Evolutionary conservation across 2,113 vertebrate species (phyloP).

Genomic region (Hippocampus comes): DNA sequence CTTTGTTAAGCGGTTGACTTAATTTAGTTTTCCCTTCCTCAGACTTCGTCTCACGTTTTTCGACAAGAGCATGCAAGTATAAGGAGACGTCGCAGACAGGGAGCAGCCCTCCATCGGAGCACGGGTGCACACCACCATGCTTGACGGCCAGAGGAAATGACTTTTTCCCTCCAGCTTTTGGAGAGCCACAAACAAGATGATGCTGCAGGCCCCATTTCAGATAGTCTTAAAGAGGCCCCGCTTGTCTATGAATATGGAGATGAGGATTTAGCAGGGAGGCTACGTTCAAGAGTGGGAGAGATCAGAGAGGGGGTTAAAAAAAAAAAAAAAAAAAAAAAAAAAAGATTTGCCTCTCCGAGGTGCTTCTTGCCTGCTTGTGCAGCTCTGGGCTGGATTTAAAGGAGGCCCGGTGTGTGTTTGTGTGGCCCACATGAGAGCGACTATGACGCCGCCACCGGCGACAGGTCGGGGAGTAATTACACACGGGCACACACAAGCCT

Average conservation of each 20-base stretch:
- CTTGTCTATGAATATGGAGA: slow-evolving; percentile 73
- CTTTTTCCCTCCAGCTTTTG: slow-evolving; percentile 62
- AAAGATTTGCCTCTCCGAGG: slow-evolving; percentile 51
- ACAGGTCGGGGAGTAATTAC: slow-evolving; percentile 57
- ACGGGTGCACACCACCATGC: slow-evolving; percentile 47
- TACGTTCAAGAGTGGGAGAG: slow-evolving; percentile 25
- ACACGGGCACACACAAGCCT: slow-evolving; percentile 35
- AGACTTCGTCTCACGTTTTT: slow-evolving; percentile 16
- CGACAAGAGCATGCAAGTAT: background rate
- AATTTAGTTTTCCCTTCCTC: no score
- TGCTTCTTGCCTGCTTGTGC: slow-evolving; percentile 48
- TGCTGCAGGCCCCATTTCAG: slow-evolving; percentile 62
- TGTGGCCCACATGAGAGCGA: slow-evolving; percentile 32
- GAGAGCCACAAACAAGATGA: slow-evolving; percentile 67
- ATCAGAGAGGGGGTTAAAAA: slow-evolving; percentile 30
- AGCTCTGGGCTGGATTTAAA: slow-evolving; percentile 56
- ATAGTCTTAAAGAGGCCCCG: slow-evolving; percentile 63
- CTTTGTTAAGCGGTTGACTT: no score
- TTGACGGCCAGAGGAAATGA: slow-evolving; percentile 68
- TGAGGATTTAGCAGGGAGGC: slow-evolving; percentile 59
- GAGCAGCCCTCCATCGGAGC: slow-evolving; percentile 40
- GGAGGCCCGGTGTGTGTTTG: slow-evolving; percentile 24
- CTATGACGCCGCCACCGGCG: slow-evolving; percentile 39
- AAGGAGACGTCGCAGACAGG: slow-evolving; percentile 17
- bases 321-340: slow-evolving; percentile 34